Evolutionary conservation across 2,888 invertebrate genomes (phyloP).

Genomic region (Monochamus alternatus): DNA sequence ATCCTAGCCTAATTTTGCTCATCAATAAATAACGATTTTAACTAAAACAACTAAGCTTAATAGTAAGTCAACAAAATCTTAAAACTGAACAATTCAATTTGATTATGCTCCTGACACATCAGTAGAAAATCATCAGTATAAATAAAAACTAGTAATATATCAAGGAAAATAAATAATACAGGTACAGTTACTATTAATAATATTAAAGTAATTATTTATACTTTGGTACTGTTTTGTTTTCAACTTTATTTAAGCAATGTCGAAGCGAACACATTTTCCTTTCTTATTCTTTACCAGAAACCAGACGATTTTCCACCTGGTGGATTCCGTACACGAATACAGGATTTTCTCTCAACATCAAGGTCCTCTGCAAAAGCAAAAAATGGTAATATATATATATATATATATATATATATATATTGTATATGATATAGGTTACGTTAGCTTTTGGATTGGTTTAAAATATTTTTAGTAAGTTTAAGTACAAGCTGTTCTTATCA

Average conservation of each 20-base stretch:
- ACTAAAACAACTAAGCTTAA: slow-evolving; percentile 26
- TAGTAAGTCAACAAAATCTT: slow-evolving; percentile 22
- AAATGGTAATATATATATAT: not conserved
- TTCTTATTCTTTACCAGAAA: slow-evolving; percentile 80
- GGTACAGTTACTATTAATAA: slow-evolving; percentile 30
- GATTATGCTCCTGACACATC: slow-evolving; percentile 27
- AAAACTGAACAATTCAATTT: slow-evolving; percentile 26
- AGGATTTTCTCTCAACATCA: slow-evolving; percentile 84
- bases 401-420: too few relatives aligned
- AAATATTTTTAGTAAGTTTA: too few relatives aligned
- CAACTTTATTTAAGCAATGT: slow-evolving; percentile 18
- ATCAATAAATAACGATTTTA: slow-evolving; percentile 21
- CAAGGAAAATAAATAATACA: slow-evolving; percentile 33
- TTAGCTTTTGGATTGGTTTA: too few relatives aligned
- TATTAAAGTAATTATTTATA: slow-evolving; percentile 29
- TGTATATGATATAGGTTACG: too few relatives aligned
- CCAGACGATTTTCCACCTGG: slow-evolving; percentile 92
- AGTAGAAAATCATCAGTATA: slow-evolving; percentile 11
- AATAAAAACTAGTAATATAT: slow-evolving; percentile 15
- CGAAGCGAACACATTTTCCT: slow-evolving; percentile 3
- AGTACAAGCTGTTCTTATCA: too few relatives aligned
- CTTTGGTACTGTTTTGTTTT: slow-evolving; percentile 32
- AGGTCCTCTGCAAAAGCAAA: slow-evolving; percentile 79
- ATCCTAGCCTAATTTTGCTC: slow-evolving; percentile 4
- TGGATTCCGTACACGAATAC: slow-evolving; percentile 90